Percentiles rank a stretch among this genome's conserved stretches.
These are phyloP conservation scores for Centroberyx gerrardi DNA, from an alignment of 2,797 vertebrate genomes.

Conservation along the genomic window DNA sequence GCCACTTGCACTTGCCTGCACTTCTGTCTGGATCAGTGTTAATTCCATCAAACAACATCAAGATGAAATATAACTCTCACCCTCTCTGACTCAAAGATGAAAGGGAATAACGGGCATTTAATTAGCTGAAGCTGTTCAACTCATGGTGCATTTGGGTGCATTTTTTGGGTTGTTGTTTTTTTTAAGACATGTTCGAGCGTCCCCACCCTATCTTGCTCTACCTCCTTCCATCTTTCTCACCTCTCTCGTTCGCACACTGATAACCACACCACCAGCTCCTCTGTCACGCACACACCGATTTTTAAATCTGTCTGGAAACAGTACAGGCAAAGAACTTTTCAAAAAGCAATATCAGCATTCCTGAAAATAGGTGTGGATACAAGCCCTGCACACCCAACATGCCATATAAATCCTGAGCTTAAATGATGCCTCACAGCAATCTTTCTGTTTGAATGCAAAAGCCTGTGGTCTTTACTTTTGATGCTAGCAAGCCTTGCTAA, in stretches of 20 bases:
- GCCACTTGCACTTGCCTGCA: background rate
- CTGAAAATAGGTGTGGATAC: background rate
- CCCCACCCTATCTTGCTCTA: background rate
- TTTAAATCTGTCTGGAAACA: background rate
- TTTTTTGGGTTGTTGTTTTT: background rate
- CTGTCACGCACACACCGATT: background rate
- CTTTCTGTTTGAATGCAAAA: background rate
- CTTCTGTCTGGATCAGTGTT: too few relatives aligned
- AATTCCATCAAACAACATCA: too few relatives aligned
- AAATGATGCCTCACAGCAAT: background rate
- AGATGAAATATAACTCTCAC: too few relatives aligned
- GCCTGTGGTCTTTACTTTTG: background rate
- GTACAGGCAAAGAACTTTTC: background rate
- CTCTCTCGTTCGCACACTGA: background rate
- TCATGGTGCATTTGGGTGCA: background rate
- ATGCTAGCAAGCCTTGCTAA: background rate
- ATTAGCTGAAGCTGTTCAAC: background rate
- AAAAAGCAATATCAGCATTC: background rate
- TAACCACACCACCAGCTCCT: background rate
- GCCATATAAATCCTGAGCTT: background rate
- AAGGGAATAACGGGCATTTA: background rate
- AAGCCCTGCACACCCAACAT: background rate
- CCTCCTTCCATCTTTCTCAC: background rate
- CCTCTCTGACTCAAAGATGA: background rate
- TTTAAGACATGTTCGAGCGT: background rate